Evolutionary conservation across 2,797 vertebrate species (phyloP).

Genomic region (Poeciliopsis gracilis): DNA sequence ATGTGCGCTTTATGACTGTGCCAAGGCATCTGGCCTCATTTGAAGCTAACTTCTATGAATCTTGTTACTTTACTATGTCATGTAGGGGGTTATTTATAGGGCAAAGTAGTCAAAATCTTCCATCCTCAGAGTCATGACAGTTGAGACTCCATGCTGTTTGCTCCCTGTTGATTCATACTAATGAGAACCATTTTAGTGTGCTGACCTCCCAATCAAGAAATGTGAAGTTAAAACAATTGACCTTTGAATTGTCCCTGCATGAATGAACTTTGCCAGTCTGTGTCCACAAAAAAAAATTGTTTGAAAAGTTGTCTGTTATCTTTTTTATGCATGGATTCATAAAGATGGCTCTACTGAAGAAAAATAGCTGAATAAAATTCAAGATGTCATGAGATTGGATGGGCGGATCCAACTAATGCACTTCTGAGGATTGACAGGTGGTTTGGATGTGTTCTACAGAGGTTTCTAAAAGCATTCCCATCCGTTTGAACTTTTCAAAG

Average conservation of each 20-base stretch:
- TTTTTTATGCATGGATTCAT: constrained; percentile 1
- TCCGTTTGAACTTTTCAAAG: background rate
- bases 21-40: background rate
- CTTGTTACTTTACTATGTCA: background rate
- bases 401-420: constrained; percentile 4
- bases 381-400: constrained; percentile 11
- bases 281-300: constrained; percentile 1
- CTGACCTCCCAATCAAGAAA: background rate
- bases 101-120: background rate
- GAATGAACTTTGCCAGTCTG: background rate
- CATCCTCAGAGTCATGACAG: background rate
- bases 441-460: constrained; percentile 35
- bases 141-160: background rate
- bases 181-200: background rate
- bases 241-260: background rate
- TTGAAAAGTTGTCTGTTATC: constrained; percentile 18
- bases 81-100: background rate
- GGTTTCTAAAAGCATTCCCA: background rate
- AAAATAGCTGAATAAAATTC: constrained; percentile 41
- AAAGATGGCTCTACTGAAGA: constrained; percentile 38
- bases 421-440: constrained; percentile 54
- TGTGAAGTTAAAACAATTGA: background rate
- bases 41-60: background rate
- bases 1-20: background rate
- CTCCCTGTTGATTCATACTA: background rate